Base-by-base conservation (phyloP, 30 jellyfish, hydroid and myxozoan species). In the Cassiopea xamachana region DNA sequence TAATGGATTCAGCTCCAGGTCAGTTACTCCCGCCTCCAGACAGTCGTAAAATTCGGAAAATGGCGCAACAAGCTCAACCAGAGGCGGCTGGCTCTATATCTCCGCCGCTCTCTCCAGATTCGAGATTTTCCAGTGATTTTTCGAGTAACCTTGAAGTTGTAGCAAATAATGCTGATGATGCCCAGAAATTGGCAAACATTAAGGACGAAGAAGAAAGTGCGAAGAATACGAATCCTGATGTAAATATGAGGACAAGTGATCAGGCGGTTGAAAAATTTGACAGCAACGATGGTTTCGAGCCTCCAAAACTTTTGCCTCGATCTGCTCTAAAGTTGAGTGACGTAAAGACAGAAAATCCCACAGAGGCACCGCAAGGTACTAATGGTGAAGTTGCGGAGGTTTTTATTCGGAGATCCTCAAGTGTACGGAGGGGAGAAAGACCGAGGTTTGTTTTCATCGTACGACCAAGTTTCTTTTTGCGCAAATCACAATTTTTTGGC, bases 1-100 rank as follows among this genome's bases (percentile, higher is more conserved):
- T 96, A 44, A 92, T 96, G 98, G 99, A 96, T 81, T 89, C 98
- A 1, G 87, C 89, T 12, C 99, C 99, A 1, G 97, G 98, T 75
- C 99, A 96, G 78, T 83, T 96, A 75, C 87, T 96, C 76, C 99
- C 99, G 13, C 99, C 99, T 0, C 99, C 99, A 4, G 97, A 83
- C 17, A 76, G 89, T 64, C 75, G 92, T 46, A 96, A 96, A 50
- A 69, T 69, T 43, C 78, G 97, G 46, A 87, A 60, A 48, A 69
- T 77, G 78, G 83, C 89, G 60, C 92, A 90, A 62, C 92, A 84
- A 61, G 88, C 92, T 14, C 92, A 79, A 80, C 82, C 89, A 14
- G 81, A 68, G 60, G 77, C 75, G 45, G 16, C 81, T 48, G 78
- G 89, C 60, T 84, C 13, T 2, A 7, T 77, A 17, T 89, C 97